These are phyloP conservation scores for Pyrgus malvae DNA, from an alignment of 2,888 invertebrate genomes.

Conservation along the genomic window DNA sequence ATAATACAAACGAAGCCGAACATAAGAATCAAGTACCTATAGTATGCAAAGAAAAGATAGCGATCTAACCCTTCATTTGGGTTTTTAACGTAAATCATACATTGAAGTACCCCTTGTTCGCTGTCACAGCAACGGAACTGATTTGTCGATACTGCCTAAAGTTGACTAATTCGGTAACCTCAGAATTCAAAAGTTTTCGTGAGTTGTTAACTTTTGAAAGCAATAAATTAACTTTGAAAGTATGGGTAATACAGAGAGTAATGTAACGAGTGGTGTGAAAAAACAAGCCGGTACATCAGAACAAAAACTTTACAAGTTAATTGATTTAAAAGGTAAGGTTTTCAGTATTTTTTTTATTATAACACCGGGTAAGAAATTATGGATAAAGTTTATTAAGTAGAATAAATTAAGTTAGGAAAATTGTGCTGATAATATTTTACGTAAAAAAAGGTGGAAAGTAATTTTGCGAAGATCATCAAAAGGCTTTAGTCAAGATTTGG, in stretches of 20 bases:
- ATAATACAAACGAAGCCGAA: neutral
- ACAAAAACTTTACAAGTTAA: slow-evolving; percentile 91
- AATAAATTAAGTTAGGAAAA: too few species aligned
- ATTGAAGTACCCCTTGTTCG: slow-evolving; percentile 13
- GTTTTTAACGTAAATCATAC: slow-evolving; percentile 11
- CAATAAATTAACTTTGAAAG: slow-evolving; percentile 31
- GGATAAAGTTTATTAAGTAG: too few species aligned
- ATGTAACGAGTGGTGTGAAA: slow-evolving; percentile 96
- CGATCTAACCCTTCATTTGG: slow-evolving; percentile 5
- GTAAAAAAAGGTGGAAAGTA: too few species aligned
- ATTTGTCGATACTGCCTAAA: slow-evolving; percentile 30
- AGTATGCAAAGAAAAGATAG: slow-evolving; percentile 1
- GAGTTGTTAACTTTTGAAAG: slow-evolving; percentile 9
- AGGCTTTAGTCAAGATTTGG: too few species aligned
- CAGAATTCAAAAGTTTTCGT: slow-evolving; percentile 7
- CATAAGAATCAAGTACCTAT: neutral
- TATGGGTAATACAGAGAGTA: slow-evolving; percentile 93
- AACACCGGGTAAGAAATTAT: too few species aligned
- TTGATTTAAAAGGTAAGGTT: slow-evolving; percentile 17
- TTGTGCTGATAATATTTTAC: too few species aligned
- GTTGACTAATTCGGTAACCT: slow-evolving; percentile 8
- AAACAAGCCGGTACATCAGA: slow-evolving; percentile 95
- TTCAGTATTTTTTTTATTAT: neutral
- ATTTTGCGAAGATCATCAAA: too few species aligned
- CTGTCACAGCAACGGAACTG: slow-evolving; percentile 21